Conservation (phyloP, 2,797 vertebrate genomes). For the Poeciliopsis paucimaculata region DNA sequence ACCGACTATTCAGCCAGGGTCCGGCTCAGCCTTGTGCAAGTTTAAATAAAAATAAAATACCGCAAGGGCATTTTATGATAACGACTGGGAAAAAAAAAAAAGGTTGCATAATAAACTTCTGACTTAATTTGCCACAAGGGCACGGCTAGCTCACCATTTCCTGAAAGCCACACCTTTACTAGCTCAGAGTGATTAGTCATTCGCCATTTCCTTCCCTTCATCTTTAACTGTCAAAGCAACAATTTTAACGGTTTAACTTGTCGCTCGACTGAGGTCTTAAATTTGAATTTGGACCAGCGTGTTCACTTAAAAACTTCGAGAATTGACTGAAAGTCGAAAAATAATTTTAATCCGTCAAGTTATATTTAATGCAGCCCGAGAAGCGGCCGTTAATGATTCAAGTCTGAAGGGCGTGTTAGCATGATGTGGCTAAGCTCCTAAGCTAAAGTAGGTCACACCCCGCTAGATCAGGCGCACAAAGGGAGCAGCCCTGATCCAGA, state of each 20-base stretch:
- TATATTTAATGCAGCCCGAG: neutral
- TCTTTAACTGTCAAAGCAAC: neutral
- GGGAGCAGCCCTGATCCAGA: conserved; percentile 62
- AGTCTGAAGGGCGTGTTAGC: conserved; percentile 61
- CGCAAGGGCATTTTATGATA: neutral
- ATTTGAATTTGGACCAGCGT: neutral
- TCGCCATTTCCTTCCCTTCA: conserved; percentile 16
- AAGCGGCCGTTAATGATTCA: neutral
- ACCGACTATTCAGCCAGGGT: neutral
- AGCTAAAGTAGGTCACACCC: conserved; percentile 88
- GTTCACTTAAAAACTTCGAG: neutral
- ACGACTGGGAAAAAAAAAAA: neutral
- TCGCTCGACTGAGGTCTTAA: neutral
- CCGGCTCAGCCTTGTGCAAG: neutral
- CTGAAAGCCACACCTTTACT: conserved; percentile 75
- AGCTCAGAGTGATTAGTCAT: conserved; percentile 12
- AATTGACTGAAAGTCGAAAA: neutral
- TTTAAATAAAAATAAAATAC: neutral
- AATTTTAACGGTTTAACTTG: neutral
- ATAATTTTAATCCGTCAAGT: neutral
- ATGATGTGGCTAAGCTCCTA: conserved; percentile 65
- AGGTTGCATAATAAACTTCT: neutral
- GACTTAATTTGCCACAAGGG: conserved; percentile 16
- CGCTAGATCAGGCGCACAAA: conserved; percentile 79
- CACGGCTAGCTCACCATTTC: conserved; percentile 50